Conservation (phyloP, 1,140 invertebrate species). For the Epicauta chinensis region DNA sequence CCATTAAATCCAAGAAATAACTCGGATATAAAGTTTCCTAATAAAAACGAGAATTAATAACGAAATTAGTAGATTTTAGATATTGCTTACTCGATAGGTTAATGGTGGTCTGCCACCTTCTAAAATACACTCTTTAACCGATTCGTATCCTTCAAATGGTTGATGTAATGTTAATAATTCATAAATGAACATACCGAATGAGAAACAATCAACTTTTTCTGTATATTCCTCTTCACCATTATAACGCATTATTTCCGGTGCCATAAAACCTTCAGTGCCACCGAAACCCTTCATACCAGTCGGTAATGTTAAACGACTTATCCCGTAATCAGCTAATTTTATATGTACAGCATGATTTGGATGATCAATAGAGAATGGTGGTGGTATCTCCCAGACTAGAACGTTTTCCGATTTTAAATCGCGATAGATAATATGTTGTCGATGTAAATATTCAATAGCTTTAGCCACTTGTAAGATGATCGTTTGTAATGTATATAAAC, state of each 20-base stretch:
- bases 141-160: conserved; percentile 92
- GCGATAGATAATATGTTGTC: conserved; percentile 88
- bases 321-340: conserved; percentile 95
- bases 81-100: conserved; percentile 59
- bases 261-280: conserved; percentile 97
- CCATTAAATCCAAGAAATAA: conserved; percentile 92
- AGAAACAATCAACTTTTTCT: conserved; percentile 98
- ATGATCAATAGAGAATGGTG: conserved; percentile 60
- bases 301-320: conserved; percentile 79
- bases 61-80: no score
- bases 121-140: conserved; percentile 91
- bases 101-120: conserved; percentile 88
- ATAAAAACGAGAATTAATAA: conserved; percentile 1
- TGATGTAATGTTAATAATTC: conserved; percentile 89
- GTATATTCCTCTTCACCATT: conserved; percentile 99
- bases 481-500: conserved; percentile 73
- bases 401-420: conserved; percentile 99
- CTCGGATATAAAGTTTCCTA: conserved; percentile 76
- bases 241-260: conserved; percentile 95
- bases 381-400: conserved; percentile 89
- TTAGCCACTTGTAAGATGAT: conserved; percentile 84
- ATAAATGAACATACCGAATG: conserved; percentile 99
- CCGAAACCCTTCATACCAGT: conserved; percentile 96
- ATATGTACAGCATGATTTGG: conserved; percentile 69
- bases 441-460: conserved; percentile 94